Conservation (phyloP, 1,140 invertebrate genomes). For the Anastrepha obliqua region DNA sequence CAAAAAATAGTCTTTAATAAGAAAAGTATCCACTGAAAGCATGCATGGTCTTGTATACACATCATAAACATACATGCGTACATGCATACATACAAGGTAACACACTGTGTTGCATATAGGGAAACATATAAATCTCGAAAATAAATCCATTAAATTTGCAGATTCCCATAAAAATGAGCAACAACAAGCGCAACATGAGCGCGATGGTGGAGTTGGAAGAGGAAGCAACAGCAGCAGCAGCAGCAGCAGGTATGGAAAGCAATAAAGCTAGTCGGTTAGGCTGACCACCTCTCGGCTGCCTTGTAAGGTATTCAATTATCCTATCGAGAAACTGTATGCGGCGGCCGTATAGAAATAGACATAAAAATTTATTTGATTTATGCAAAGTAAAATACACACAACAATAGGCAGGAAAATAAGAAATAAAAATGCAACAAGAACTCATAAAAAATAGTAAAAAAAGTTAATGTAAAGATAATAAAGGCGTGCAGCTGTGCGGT, state of each 20-base stretch:
- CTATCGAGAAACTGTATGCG: conserved; percentile 20
- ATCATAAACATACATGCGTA: background rate
- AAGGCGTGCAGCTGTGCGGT: background rate
- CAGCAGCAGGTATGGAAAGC: background rate
- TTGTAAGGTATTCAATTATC: conserved; percentile 54
- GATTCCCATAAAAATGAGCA: conserved; percentile 50
- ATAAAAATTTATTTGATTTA: conserved; percentile 56
- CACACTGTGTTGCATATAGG: background rate
- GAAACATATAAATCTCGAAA: conserved; percentile 33
- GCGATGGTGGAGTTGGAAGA: conserved; percentile 23
- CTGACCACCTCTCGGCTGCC: conserved; percentile 7
- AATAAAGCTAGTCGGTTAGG: background rate
- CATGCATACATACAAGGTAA: background rate
- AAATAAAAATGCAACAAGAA: background rate
- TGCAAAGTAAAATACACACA: conserved; percentile 52
- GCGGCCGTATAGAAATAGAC: conserved; percentile 40
- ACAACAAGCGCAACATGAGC: conserved; percentile 11
- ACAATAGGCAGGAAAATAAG: conserved; percentile 9
- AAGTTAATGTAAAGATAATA: background rate
- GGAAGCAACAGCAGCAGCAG: background rate
- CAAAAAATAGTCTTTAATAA: background rate
- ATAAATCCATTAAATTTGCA: conserved; percentile 44
- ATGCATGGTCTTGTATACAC: background rate
- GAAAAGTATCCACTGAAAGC: background rate
- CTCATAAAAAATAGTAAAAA: background rate